Evolutionary conservation across 2,888 invertebrate genomes (phyloP).

Genomic region (Dusona sp.): DNA sequence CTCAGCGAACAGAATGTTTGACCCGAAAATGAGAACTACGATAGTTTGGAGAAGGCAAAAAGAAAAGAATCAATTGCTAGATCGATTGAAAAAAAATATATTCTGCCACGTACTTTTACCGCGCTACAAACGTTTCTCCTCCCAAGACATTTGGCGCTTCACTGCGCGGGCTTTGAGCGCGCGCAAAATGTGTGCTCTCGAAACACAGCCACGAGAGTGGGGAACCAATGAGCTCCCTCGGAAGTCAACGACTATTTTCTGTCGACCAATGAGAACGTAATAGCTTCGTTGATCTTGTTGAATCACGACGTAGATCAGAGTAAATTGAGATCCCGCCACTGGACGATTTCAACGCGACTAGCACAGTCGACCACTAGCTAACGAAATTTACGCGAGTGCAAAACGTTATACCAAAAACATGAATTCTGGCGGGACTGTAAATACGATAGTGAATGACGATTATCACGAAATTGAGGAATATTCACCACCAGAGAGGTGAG

Average conservation of each 20-base stretch:
- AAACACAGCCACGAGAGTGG: slow-evolving; percentile 53
- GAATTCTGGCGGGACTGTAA: slow-evolving; percentile 77
- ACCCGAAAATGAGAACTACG: too few species aligned
- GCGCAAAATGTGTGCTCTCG: slow-evolving; percentile 55
- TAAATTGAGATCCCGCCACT: slow-evolving; percentile 59
- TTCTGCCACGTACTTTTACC: slow-evolving; percentile 40
- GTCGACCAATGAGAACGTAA: slow-evolving; percentile 30
- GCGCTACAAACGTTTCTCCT: slow-evolving; percentile 44
- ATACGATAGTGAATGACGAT: slow-evolving; percentile 71
- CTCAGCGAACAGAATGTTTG: neutral
- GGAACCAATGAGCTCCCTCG: slow-evolving; percentile 69
- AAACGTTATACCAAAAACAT: slow-evolving; percentile 77
- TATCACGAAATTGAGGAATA: slow-evolving; percentile 73
- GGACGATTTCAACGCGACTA: slow-evolving; percentile 44
- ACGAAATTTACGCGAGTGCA: slow-evolving; percentile 44
- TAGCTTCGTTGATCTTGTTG: slow-evolving; percentile 19
- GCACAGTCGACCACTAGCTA: slow-evolving; percentile 56
- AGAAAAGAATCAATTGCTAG: slow-evolving; percentile 1
- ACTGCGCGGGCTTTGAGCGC: slow-evolving; percentile 53
- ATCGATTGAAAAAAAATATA: neutral
- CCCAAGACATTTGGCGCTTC: slow-evolving; percentile 23
- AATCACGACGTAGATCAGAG: slow-evolving; percentile 12
- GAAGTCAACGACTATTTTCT: slow-evolving; percentile 1
- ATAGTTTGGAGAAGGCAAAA: neutral
- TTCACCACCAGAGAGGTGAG: slow-evolving; percentile 78